phyloP scores from a whole-genome alignment of 2,113 vertebrate genomes.

The Orientallactaga bullata region DNA sequence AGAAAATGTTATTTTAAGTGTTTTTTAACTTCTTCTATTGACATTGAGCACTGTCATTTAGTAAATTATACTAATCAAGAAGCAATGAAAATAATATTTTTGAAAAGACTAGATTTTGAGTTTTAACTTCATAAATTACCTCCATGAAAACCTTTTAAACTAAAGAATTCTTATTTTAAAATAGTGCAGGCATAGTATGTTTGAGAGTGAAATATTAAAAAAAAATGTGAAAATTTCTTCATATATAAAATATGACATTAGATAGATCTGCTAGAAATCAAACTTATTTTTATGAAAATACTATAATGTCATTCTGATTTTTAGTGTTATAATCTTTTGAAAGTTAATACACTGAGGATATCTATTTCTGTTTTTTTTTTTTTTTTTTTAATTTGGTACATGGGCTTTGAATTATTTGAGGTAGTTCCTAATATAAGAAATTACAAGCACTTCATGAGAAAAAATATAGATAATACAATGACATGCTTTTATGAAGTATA shows the following conservation, averaged over 20 bases:
- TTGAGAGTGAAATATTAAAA: not conserved
- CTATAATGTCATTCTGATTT: not conserved
- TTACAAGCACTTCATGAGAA: not conserved
- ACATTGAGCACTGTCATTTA: too few relatives aligned
- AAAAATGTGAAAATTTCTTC: not conserved
- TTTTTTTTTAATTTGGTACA: not conserved
- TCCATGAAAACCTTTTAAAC: not conserved
- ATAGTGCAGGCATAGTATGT: not conserved
- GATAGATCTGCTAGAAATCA: not conserved
- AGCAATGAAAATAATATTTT: too few relatives aligned
- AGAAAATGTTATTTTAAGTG: too few relatives aligned
- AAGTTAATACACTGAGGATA: not conserved
- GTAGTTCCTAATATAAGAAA: not conserved
- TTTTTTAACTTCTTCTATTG: too few relatives aligned
- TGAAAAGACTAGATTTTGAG: not conserved
- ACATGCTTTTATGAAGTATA: not conserved
- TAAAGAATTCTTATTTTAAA: not conserved
- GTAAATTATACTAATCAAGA: too few relatives aligned
- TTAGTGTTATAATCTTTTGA: not conserved
- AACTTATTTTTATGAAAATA: too few relatives aligned
- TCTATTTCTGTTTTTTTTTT: not conserved
- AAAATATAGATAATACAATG: not conserved
- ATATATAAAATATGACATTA: not conserved
- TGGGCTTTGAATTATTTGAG: not conserved
- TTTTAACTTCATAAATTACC: not conserved